A percentile compares a stretch with the other conserved stretches of the same genome.
phyloP scores from a whole-genome alignment of 2,113 vertebrate species.

The Erythrocebus patas region DNA sequence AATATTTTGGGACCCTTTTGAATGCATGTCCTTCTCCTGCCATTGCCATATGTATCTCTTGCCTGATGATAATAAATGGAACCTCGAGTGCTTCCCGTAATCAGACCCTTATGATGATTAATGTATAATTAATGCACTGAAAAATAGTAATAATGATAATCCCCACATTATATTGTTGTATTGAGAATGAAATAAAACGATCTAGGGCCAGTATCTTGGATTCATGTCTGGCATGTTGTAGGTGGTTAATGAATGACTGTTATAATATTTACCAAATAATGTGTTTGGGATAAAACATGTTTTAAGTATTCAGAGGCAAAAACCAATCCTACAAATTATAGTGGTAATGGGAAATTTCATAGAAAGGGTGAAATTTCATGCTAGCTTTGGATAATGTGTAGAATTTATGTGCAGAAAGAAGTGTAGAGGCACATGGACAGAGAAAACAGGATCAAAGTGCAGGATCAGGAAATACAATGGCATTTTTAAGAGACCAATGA shows the following conservation, averaged over 20 bases:
- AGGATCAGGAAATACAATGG: neutral
- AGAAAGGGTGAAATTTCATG: neutral
- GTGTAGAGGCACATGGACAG: accelerated
- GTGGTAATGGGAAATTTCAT: neutral
- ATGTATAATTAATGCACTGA: neutral
- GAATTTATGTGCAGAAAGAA: neutral
- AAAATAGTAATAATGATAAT: neutral
- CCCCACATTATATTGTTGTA: neutral
- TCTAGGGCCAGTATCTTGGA: neutral
- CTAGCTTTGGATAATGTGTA: neutral
- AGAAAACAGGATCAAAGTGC: neutral
- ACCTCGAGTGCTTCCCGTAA: neutral
- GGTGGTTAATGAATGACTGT: neutral
- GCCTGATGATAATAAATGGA: neutral
- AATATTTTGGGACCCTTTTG: neutral
- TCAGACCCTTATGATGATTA: neutral
- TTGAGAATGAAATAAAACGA: neutral
- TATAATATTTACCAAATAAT: neutral
- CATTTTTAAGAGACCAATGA: neutral
- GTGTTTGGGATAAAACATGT: neutral
- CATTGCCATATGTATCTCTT: neutral
- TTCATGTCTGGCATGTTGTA: neutral
- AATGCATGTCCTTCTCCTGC: neutral
- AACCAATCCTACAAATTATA: neutral
- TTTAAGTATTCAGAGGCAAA: neutral